Evolutionary conservation across 2,888 invertebrate genomes (phyloP), one percentile per base, ranked within the genome.

Genomic region (Atethmia centrago): DNA sequence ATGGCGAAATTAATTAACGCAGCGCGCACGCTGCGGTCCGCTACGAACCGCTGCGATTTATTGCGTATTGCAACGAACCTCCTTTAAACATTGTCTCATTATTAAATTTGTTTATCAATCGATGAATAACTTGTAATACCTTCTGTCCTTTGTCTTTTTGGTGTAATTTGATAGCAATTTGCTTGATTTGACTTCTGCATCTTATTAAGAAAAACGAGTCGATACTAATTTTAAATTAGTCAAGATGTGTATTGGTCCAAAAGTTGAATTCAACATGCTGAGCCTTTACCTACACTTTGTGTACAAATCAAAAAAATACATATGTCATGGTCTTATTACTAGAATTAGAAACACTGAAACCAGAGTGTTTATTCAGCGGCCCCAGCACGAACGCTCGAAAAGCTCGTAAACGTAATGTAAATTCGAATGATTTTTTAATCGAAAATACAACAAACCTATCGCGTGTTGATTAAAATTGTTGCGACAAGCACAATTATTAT

Each of bases 1-100:
- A 88, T 85, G 87, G 89, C 87, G 87, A 89, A 92, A 91, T 92
- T 92, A 92, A 93, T 92, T 90, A 92, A 91, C 85, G 79, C 84
- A 69, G 70, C 74, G 77, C 68, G 82, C 76, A 74, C 80, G 77
- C 84, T 82, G 83, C 86, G 83, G 85, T 80, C 79, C 79, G 81
- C 79, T 64, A 61, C 77, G 69, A 71, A 55, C 77, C 69, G 74
- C 74, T 64, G 66, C 86, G 67, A 84, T 84, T 84, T 86, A 86
- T 84, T 77, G 74, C 77, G 64, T 72, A 74, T 73, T 79, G 74
- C 74, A 56, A 45, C 58, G 5, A 55, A 25, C 49, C 59, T 75
- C 71, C 84, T 75, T 75, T 82, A 66, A 75, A 67, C 53, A 63
- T 53, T 58, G 40, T 81, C 66, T 81, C 56, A 53, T 75, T 81